A percentile compares a stretch with the other conserved stretches of the same genome.
Conservation (phyloP, 2,797 vertebrate species). For the Fringilla coelebs region DNA sequence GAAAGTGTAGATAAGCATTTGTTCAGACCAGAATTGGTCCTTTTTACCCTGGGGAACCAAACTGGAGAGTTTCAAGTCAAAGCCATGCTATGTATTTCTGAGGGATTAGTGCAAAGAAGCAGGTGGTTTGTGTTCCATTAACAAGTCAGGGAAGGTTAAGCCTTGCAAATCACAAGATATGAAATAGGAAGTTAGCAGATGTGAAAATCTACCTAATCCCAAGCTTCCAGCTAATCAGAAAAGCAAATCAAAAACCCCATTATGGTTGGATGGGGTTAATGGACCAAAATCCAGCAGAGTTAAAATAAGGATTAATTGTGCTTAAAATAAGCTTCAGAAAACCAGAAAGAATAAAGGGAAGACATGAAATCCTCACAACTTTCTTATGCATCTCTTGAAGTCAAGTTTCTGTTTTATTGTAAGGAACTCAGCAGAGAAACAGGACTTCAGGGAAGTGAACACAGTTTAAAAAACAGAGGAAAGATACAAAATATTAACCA, state of each 20-base stretch:
- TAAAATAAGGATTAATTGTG: neutral
- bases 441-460: neutral
- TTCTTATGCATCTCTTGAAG: neutral
- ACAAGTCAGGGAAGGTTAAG: constrained; percentile 40
- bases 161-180: constrained; percentile 12
- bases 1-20: neutral
- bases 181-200: constrained; percentile 41
- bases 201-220: constrained; percentile 6
- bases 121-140: constrained; percentile 36
- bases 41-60: neutral
- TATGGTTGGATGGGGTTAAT: neutral
- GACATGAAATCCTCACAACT: neutral
- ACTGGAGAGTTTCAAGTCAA: neutral
- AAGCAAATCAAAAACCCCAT: constrained; percentile 2
- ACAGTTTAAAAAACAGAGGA: neutral
- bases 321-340: neutral
- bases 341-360: neutral
- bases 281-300: neutral
- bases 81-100: neutral
- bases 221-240: neutral
- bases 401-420: neutral
- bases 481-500: neutral
- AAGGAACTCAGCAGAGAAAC: neutral
- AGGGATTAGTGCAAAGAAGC: constrained; percentile 26
- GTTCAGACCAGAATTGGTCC: neutral